Percentiles rank a stretch among this genome's conserved stretches.
Conservation (phyloP, 2,888 invertebrate genomes). For the Palloptera scutellata region DNA sequence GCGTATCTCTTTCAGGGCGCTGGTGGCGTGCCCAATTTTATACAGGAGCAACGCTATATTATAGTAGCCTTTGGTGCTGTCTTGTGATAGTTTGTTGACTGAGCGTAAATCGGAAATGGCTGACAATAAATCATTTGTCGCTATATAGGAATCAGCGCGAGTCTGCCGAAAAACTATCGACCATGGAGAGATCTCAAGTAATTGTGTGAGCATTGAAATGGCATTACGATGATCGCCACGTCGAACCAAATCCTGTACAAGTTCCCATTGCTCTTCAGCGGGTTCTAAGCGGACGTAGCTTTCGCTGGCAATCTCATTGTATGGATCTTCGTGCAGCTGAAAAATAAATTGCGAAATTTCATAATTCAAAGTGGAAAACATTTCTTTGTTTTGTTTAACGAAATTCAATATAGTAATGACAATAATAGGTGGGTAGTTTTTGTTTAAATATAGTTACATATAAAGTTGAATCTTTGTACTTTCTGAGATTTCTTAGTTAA, state of each 20-base stretch:
- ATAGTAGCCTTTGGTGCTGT: slow-evolving; percentile 82
- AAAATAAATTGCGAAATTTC: not conserved
- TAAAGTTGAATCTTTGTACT: too few relatives aligned
- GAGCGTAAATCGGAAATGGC: slow-evolving; percentile 92
- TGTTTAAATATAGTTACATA: too few relatives aligned
- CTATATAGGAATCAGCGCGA: slow-evolving; percentile 85
- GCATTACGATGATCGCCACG: slow-evolving; percentile 69
- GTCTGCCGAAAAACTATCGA: slow-evolving; percentile 82
- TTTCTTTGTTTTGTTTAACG: slow-evolving; percentile 7
- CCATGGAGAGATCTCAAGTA: slow-evolving; percentile 91
- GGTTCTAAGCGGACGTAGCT: slow-evolving; percentile 73
- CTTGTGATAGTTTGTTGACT: slow-evolving; percentile 88
- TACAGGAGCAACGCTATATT: slow-evolving; percentile 84
- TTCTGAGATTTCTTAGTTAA: too few relatives aligned
- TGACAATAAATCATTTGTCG: slow-evolving; percentile 78
- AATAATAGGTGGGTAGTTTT: too few relatives aligned
- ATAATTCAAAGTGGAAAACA: too few relatives aligned
- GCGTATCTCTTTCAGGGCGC: slow-evolving; percentile 90
- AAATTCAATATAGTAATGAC: too few relatives aligned
- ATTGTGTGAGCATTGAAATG: slow-evolving; percentile 71
- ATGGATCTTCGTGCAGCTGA: slow-evolving; percentile 75
- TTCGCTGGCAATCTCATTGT: slow-evolving; percentile 79
- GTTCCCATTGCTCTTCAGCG: slow-evolving; percentile 70
- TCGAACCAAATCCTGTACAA: slow-evolving; percentile 72
- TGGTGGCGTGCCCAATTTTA: slow-evolving; percentile 88